Conservation (phyloP, 2,113 vertebrate species). For the Trogon surrucura region DNA sequence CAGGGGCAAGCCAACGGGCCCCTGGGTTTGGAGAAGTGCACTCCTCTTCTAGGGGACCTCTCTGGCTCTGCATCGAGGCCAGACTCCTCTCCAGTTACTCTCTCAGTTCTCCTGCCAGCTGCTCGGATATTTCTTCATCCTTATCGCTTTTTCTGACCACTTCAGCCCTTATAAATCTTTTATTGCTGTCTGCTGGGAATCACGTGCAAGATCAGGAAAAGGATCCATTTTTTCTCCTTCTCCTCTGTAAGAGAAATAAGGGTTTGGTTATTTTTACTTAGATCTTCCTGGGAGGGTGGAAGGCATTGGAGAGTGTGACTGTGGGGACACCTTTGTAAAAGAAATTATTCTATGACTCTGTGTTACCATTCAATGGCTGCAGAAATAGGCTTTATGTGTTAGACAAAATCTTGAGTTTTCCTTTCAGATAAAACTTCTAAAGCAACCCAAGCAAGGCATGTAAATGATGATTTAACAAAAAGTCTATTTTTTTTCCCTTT, state of each 20-base stretch:
- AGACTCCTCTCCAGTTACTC: background rate
- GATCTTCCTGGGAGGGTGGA: background rate
- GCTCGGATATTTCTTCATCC: background rate
- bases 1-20: accelerated
- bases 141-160: accelerated
- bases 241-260: background rate
- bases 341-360: background rate
- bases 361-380: background rate
- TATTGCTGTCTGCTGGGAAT: background rate
- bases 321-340: background rate
- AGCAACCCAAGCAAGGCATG: background rate
- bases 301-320: background rate
- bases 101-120: background rate
- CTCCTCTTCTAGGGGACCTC: background rate
- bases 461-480: background rate
- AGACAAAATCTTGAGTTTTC: background rate
- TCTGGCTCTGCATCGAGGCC: background rate
- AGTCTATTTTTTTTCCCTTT: background rate
- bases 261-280: background rate
- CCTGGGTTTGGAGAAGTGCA: background rate
- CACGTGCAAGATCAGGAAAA: background rate
- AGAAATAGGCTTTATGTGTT: background rate
- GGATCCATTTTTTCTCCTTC: background rate
- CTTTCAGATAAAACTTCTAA: background rate
- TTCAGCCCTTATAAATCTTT: background rate